A percentile compares a stretch with the other conserved stretches of the same genome.
Evolutionary conservation across 1,140 invertebrate genomes (phyloP).

Genomic region (Gonatopus flavifemur): DNA sequence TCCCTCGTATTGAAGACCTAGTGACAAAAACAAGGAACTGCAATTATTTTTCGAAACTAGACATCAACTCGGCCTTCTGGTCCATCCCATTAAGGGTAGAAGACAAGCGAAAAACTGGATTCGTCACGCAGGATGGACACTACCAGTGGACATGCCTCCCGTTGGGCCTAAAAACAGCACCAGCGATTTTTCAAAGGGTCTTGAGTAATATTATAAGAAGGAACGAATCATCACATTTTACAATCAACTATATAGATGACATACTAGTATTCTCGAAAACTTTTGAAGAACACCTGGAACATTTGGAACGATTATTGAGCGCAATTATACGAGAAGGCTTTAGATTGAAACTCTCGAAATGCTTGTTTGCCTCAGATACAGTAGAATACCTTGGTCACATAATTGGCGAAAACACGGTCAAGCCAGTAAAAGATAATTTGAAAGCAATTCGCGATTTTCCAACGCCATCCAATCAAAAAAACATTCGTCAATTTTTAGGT

Average conservation of each 20-base stretch:
- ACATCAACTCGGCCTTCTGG: slow-evolving; percentile 7
- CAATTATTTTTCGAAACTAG: not conserved
- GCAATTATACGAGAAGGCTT: too few relatives aligned
- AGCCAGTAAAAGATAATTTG: slow-evolving; percentile 5
- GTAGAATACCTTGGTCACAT: slow-evolving; percentile 5
- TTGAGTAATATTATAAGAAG: slow-evolving; percentile 7
- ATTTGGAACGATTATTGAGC: not conserved
- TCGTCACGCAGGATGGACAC: slow-evolving; percentile 6
- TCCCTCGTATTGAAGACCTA: not conserved
- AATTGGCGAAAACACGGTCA: not conserved
- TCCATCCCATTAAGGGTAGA: not conserved
- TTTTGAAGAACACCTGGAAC: slow-evolving; percentile 1
- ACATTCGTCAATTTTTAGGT: slow-evolving; percentile 4
- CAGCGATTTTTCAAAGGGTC: slow-evolving; percentile 5
- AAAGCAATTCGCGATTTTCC: slow-evolving; percentile 4
- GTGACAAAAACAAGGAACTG: not conserved
- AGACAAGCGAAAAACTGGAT: slow-evolving; percentile 5
- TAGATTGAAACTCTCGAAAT: not conserved
- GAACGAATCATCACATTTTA: not conserved
- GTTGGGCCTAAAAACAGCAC: not conserved
- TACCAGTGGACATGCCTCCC: slow-evolving; percentile 9
- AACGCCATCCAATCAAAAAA: not conserved
- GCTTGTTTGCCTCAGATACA: not conserved
- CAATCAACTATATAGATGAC: slow-evolving; percentile 3
- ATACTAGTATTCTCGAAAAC: slow-evolving; percentile 6